Percentiles rank a stretch among this genome's conserved stretches.
Conservation (phyloP, 2,113 vertebrate genomes). For the Actenoides hombroni region DNA sequence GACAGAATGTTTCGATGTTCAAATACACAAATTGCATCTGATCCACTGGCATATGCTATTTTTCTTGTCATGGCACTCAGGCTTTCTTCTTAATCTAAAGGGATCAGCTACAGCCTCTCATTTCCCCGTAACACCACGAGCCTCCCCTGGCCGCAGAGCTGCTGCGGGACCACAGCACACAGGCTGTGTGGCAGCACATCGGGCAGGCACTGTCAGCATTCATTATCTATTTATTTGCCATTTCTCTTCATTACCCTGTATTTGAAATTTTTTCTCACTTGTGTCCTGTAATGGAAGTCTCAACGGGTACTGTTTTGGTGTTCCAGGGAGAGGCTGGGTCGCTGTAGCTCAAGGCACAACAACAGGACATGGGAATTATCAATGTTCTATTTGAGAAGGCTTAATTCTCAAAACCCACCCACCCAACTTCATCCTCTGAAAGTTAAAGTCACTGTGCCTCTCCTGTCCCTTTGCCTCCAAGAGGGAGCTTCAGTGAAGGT, state of each 20-base stretch:
- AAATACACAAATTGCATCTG: constrained; percentile 61
- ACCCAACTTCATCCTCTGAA: background rate
- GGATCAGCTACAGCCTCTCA: background rate
- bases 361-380: background rate
- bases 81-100: background rate
- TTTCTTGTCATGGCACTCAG: background rate
- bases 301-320: background rate
- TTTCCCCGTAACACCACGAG: background rate
- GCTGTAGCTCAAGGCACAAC: background rate
- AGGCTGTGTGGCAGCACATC: background rate
- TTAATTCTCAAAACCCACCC: background rate
- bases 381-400: background rate
- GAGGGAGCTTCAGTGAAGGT: background rate
- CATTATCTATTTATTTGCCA: background rate
- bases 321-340: background rate
- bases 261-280: background rate
- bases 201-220: background rate
- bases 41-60: constrained; percentile 27
- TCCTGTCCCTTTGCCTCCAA: background rate
- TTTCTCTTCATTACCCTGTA: background rate
- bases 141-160: background rate
- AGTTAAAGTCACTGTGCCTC: background rate
- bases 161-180: background rate
- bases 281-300: background rate
- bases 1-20: constrained; percentile 60